A percentile compares a stretch with the other conserved stretches of the same genome.
Conservation (phyloP, 2,113 vertebrate species). For the Furnarius figulus region DNA sequence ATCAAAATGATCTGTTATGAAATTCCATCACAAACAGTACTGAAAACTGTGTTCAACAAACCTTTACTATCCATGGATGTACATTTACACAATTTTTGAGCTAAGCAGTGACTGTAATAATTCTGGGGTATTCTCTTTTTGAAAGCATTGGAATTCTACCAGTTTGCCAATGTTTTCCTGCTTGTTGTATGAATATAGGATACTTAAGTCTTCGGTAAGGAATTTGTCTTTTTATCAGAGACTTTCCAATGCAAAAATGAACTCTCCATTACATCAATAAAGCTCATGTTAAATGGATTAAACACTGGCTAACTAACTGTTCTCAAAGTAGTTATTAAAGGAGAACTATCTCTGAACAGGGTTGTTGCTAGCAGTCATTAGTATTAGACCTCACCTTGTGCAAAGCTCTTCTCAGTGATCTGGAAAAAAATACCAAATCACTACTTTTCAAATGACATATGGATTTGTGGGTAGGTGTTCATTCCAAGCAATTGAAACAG, state of each 20-base stretch:
- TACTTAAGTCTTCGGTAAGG: neutral
- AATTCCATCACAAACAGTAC: neutral
- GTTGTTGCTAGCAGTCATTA: neutral
- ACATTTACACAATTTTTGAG: neutral
- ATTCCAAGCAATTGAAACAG: neutral
- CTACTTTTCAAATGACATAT: neutral
- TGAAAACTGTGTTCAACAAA: neutral
- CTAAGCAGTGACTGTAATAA: neutral
- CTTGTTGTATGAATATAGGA: neutral
- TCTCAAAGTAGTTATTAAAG: neutral
- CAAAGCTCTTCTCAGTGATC: neutral
- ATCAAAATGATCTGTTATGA: neutral
- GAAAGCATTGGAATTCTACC: neutral
- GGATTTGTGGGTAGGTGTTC: neutral
- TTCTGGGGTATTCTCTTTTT: neutral
- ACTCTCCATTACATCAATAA: neutral
- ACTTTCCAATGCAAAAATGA: neutral
- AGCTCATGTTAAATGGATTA: neutral
- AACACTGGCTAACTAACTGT: neutral
- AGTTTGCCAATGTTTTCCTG: neutral
- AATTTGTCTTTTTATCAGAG: neutral
- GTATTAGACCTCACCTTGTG: neutral
- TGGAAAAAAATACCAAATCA: slow-evolving; percentile 14
- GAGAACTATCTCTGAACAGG: neutral
- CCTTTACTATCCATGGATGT: neutral